phyloP scores from a whole-genome alignment of 2,113 vertebrate species.

The Callocephalon fimbriatum region DNA sequence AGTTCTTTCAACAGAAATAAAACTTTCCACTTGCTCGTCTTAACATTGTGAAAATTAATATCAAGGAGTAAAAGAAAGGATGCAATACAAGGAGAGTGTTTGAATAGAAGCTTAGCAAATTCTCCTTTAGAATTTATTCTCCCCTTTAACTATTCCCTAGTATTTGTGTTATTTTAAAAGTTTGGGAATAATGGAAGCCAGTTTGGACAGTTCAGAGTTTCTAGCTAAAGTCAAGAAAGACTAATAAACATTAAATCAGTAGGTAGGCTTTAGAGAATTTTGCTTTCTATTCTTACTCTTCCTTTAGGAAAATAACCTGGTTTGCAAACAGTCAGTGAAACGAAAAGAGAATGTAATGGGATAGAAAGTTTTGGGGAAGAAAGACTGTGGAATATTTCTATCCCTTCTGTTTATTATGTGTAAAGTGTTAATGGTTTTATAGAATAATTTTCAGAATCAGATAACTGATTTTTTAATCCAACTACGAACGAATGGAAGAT shows the following conservation, averaged over 20 bases:
- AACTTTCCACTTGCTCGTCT: not conserved
- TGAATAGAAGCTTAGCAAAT: not conserved
- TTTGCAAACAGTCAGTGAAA: not conserved
- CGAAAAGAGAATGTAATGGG: not conserved
- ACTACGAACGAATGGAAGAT: not conserved
- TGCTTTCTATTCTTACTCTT: not conserved
- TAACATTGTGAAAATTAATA: not conserved
- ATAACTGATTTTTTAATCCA: not conserved
- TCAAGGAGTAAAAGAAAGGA: not conserved
- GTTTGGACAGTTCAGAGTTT: not conserved
- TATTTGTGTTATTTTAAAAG: not conserved
- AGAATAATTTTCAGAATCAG: not conserved
- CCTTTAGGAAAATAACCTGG: not conserved
- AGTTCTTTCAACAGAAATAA: not conserved
- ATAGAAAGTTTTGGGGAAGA: not conserved
- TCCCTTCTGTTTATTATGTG: not conserved
- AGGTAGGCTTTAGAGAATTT: not conserved
- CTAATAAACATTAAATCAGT: not conserved
- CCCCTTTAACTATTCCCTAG: not conserved
- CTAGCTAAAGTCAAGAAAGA: not conserved
- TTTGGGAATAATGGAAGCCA: not conserved
- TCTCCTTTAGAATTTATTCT: not conserved
- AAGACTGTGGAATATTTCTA: not conserved
- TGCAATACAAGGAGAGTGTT: rapidly evolving
- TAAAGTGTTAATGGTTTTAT: not conserved